Percentiles rank a stretch among this genome's conserved stretches.
phyloP scores from a whole-genome alignment of 2,113 vertebrate species.

The Catharus minimus region DNA sequence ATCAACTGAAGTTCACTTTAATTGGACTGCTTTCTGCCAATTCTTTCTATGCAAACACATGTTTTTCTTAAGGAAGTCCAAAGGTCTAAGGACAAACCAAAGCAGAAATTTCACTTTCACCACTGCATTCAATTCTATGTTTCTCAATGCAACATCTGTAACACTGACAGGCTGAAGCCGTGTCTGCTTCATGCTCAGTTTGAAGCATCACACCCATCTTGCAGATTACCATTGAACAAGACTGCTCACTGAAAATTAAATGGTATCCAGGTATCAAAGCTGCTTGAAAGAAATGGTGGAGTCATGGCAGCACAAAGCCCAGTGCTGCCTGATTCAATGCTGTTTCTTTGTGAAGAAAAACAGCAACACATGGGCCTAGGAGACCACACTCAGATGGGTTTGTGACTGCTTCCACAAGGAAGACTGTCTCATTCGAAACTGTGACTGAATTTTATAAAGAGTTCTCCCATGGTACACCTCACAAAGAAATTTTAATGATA shows the following conservation, averaged over 20 bases:
- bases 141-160: neutral
- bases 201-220: neutral
- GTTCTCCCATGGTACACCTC: neutral
- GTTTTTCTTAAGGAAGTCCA: neutral
- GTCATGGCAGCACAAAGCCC: neutral
- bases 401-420: neutral
- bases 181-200: neutral
- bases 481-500: conserved; percentile 13
- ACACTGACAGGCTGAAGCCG: neutral
- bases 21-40: neutral
- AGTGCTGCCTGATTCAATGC: neutral
- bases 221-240: neutral
- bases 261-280: neutral
- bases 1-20: neutral
- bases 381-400: neutral
- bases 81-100: neutral
- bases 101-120: neutral
- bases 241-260: neutral
- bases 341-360: neutral
- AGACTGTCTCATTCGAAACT: neutral
- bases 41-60: neutral
- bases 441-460: neutral
- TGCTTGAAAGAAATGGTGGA: neutral
- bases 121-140: neutral
- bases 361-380: neutral